Percentiles rank a stretch among this genome's conserved stretches.
Evolutionary conservation across 2,113 vertebrate genomes (phyloP).

Genomic region (Oryzias javanicus): DNA sequence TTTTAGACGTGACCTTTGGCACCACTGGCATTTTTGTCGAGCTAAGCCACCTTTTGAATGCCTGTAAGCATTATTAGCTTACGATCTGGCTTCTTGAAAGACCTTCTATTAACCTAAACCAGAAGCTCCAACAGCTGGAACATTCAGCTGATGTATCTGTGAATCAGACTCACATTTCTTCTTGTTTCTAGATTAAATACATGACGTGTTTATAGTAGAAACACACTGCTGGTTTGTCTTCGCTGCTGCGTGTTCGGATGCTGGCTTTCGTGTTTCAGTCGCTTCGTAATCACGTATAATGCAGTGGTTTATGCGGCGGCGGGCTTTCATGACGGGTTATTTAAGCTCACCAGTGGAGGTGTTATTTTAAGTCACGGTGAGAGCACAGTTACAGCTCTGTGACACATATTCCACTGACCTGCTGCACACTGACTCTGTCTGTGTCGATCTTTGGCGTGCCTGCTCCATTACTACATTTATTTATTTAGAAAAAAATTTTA

Average conservation of each 20-base stretch:
- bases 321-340: not conserved
- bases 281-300: not conserved
- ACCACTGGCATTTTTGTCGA: not conserved
- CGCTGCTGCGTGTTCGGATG: not conserved
- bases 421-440: not conserved
- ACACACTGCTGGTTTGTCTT: too few relatives aligned
- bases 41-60: not conserved
- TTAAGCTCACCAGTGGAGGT: constrained; percentile 11
- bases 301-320: not conserved
- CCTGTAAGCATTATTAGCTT: not conserved
- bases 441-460: too few relatives aligned
- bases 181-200: too few relatives aligned
- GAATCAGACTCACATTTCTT: too few relatives aligned
- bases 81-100: too few relatives aligned
- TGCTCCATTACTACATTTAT: too few relatives aligned
- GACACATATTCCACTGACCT: constrained; percentile 5
- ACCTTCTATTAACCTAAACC: too few relatives aligned
- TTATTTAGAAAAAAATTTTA: too few relatives aligned
- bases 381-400: constrained; percentile 24
- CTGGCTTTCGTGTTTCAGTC: not conserved
- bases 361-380: constrained; percentile 23
- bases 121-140: too few relatives aligned
- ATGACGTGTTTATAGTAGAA: too few relatives aligned
- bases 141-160: too few relatives aligned
- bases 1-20: not conserved